Evolutionary conservation across 2,888 invertebrate genomes (phyloP), one percentile per base, ranked within the genome.

Genomic region (Hedychridium roseum): DNA sequence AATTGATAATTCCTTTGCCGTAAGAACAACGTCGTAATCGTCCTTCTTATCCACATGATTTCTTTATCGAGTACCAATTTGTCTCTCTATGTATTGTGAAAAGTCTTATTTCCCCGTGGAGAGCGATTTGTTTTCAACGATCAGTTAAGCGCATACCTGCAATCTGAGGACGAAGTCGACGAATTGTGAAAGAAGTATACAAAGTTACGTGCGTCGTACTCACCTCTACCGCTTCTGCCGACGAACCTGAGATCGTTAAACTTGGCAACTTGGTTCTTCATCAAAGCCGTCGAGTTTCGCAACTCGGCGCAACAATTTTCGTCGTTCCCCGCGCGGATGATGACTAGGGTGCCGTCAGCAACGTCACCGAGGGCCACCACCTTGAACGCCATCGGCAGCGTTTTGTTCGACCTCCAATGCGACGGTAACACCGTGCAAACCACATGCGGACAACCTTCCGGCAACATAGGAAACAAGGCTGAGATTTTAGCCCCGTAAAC

Each of bases 331-430:
- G 97, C 97, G 43, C 90, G 83, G 42, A 98, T 91, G 12, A 93
- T 92, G 60, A 97, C 96, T 79, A 93, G 84, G 12, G 97, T 97
- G 26, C 97, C 97, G 79, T 97, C 97, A 63, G 90, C 88, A 36
- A 97, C 90, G 69, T 96, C 95, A 7, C 95, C 94, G 40, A 97
- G 82, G 0, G 94, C 91, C 43, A 96, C 88, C 68, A 96, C 95
- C 82, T 95, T 94, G 82, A 98, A 98, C 41, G 95, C 94, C 57
- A 93, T 88, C 54, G 97, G 97, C 42, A 98, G 83, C 7, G 97
- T 96, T 82, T 98, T 98, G 82, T 98, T 98, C 21, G 90, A 96
- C 56, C 98, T 84, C 97, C 97, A 98, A 79, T 98, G 98, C 0
- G 89, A 88, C 37, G 98, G 97, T 63, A 98, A 81, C 21, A 92